Evolutionary conservation across 1,140 invertebrate genomes (phyloP), one percentile per base, ranked within the genome.

Genomic region (Lordiphosa clarofinis): DNA sequence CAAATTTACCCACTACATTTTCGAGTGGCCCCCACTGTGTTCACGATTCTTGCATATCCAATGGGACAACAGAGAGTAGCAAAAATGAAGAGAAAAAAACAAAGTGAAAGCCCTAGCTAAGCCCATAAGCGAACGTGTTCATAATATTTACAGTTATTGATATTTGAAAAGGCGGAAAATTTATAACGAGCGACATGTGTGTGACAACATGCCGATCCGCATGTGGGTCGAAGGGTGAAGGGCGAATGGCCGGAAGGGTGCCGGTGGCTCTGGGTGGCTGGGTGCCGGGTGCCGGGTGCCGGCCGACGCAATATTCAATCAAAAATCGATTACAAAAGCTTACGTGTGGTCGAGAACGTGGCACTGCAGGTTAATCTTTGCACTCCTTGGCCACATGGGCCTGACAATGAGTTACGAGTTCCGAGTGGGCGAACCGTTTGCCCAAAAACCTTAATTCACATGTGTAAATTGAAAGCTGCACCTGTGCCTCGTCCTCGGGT

Each of bases 71-170:
- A 24, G 21, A 24, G 21, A 4, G 21, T 24, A 24, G 21, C 48
- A 81, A 73, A 43, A 35, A 39, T 6, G 5, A 48, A 62, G 52
- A 54, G 53, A 49, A 66, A 70, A 52, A 35, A 11, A 8, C 31
- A 56, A 50, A 24, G 55, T 57, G 56, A 49, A 76, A 73, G 59
- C 44, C 44, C 28, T 46, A 55, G 67, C 68, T 78, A 84, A 84
- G 73, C 78, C 69, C 58, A 84, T 84, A 84, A 84, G 71, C 61
- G 81, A 81, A 86, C 86, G 86, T 88, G 86, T 88, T 88, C 86
- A 88, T 88, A 87, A 88, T 88, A 88, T 88, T 88, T 88, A 86
- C 81, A 79, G 86, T 88, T 88, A 88, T 88, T 88, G 86, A 87
- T 88, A 88, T 88, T 88, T 88, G 86, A 88, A 88, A 87, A 88